A percentile compares a stretch with the other conserved stretches of the same genome.
Evolutionary conservation across 2,797 vertebrate species (phyloP).

Genomic region (Xenops minutus): DNA sequence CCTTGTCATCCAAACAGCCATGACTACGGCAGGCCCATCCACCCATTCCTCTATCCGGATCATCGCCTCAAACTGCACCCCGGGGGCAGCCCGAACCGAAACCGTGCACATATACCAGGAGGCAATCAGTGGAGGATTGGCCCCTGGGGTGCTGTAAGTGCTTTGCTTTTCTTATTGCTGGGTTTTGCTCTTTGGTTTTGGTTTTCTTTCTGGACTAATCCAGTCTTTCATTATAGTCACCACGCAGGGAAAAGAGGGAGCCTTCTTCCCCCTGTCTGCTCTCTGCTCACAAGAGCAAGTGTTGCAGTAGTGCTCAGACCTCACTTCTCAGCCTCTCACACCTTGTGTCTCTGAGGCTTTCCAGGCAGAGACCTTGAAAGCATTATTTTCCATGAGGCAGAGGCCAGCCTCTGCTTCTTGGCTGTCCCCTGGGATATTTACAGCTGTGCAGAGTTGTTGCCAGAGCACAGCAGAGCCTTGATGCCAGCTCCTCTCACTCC

Average conservation of each 20-base stretch:
- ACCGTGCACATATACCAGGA: constrained; percentile 64
- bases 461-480: background rate
- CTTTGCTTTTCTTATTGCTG: background rate
- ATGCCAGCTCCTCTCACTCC: background rate
- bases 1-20: constrained; percentile 86
- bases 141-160: constrained; percentile 96
- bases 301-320: background rate
- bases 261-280: background rate
- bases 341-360: background rate
- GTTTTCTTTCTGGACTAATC: background rate
- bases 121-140: constrained; percentile 95
- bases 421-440: background rate
- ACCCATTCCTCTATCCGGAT: constrained; percentile 72
- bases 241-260: background rate
- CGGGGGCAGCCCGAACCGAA: constrained; percentile 55
- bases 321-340: background rate
- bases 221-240: background rate
- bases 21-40: constrained; percentile 72
- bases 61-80: constrained; percentile 74
- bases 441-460: background rate
- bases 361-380: background rate
- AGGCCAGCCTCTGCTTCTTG: background rate
- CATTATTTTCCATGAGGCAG: background rate
- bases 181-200: background rate
- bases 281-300: background rate